phyloP scores from a whole-genome alignment of 2,797 vertebrate species.

The Glyptemys insculpta region DNA sequence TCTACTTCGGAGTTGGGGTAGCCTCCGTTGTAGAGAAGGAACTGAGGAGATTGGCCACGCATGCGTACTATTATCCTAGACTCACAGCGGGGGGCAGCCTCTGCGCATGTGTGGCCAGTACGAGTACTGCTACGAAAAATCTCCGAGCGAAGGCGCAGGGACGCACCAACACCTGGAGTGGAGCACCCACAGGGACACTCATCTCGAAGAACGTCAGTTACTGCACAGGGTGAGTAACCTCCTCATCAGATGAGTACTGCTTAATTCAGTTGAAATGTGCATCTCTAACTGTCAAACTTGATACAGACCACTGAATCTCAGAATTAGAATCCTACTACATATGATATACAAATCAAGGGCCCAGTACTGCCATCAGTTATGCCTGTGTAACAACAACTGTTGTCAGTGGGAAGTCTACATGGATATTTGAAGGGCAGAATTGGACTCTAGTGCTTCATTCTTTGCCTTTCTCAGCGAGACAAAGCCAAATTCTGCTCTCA shows the following conservation, averaged over 20 bases:
- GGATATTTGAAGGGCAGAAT: background rate
- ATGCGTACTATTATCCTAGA: too few relatives aligned
- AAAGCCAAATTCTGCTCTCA: rapidly evolving
- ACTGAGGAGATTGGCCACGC: too few relatives aligned
- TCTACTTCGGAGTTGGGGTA: too few relatives aligned
- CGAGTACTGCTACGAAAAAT: too few relatives aligned
- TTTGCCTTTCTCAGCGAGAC: background rate
- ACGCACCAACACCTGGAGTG: too few relatives aligned
- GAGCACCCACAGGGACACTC: too few relatives aligned
- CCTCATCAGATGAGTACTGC: background rate
- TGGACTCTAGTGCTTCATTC: background rate
- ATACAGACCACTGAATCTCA: background rate
- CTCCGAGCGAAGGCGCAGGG: too few relatives aligned
- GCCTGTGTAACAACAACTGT: background rate
- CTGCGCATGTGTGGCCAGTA: too few relatives aligned
- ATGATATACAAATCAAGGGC: background rate
- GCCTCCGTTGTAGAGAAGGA: too few relatives aligned
- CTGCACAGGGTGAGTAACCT: too few relatives aligned
- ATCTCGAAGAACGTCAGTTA: too few relatives aligned
- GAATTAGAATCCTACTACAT: background rate
- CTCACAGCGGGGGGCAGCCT: too few relatives aligned
- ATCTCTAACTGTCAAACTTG: background rate
- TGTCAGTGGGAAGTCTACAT: background rate
- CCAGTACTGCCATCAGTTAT: background rate
- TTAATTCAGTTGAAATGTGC: background rate